phyloP scores from a whole-genome alignment of 2,113 vertebrate species.

The Pterocles burchelli region DNA sequence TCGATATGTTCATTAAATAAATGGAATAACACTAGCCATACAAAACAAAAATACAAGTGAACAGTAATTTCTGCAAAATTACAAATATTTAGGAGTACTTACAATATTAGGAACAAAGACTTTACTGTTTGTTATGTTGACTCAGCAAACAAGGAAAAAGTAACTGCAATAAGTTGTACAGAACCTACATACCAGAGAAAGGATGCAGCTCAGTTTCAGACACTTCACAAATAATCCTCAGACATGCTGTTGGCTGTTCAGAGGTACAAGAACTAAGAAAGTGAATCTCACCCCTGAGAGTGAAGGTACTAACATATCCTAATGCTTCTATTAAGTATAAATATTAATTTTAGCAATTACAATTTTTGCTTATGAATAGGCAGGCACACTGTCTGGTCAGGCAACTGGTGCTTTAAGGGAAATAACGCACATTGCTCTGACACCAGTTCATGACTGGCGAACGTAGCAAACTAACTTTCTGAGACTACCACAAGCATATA shows the following conservation, averaged over 20 bases:
- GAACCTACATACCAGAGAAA: neutral
- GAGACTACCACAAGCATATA: neutral
- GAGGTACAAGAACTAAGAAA: neutral
- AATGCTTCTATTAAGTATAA: neutral
- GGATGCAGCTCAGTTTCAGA: neutral
- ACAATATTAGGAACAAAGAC: neutral
- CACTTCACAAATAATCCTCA: neutral
- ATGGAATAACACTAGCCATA: neutral
- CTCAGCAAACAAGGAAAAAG: neutral
- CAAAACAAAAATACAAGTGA: neutral
- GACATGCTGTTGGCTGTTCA: neutral
- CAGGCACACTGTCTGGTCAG: neutral
- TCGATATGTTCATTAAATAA: neutral
- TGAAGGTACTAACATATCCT: neutral
- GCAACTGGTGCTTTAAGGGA: neutral
- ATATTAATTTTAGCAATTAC: neutral
- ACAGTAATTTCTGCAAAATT: neutral
- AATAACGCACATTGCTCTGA: neutral
- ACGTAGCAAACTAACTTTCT: neutral
- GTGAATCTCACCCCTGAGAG: neutral
- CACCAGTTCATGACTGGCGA: neutral
- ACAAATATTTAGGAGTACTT: neutral
- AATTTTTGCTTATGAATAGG: neutral
- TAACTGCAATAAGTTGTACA: neutral
- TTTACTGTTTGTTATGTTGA: neutral